These are phyloP conservation scores for Eubasilissa splendida DNA, from an alignment of 2,888 invertebrate genomes.

Conservation along the genomic window DNA sequence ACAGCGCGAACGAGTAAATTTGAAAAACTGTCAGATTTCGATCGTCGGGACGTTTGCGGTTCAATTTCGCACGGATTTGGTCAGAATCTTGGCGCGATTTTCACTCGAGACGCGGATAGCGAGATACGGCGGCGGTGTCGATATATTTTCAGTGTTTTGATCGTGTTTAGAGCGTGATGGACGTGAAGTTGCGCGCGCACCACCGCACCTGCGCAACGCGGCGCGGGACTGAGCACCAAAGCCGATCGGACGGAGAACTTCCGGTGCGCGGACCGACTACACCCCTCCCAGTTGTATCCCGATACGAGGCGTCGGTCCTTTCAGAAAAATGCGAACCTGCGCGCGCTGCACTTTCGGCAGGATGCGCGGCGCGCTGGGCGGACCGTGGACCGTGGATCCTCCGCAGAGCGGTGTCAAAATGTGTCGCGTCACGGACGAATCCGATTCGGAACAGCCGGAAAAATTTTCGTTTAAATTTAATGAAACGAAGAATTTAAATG, in stretches of 20 bases:
- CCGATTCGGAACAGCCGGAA: no score
- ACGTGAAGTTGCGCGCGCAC: constrained; percentile 68
- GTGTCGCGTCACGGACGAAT: no score
- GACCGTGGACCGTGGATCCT: no score
- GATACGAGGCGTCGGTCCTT: constrained; percentile 49
- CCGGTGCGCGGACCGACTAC: constrained; percentile 48
- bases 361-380: constrained; percentile 56
- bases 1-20: no score
- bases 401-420: no score
- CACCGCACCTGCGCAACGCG: constrained; percentile 66
- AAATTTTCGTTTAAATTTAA: no score
- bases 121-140: neutral
- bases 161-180: constrained; percentile 4
- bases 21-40: neutral
- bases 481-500: no score
- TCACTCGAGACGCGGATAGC: no score
- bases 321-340: constrained; percentile 61
- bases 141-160: constrained; percentile 22
- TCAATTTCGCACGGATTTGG: neutral
- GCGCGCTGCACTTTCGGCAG: constrained; percentile 62
- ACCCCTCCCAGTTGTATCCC: constrained; percentile 54
- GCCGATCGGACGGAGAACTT: constrained; percentile 59
- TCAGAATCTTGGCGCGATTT: no score
- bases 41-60: neutral
- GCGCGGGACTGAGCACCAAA: constrained; percentile 62